phyloP scores from a whole-genome alignment of 53 echinoderm and acorn worm genomes.

The Zoroaster sp. region DNA sequence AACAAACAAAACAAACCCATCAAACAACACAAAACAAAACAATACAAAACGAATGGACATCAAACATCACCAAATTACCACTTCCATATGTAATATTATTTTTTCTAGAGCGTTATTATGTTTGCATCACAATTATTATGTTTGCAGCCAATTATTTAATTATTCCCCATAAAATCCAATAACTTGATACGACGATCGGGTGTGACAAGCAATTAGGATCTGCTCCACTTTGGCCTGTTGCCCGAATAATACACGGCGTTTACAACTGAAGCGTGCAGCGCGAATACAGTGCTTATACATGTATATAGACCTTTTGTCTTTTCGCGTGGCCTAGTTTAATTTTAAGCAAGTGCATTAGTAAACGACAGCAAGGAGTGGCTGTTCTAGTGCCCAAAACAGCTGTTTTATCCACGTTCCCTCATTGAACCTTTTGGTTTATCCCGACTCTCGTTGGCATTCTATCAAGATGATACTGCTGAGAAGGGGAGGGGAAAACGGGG shows the following conservation, averaged over 20 bases:
- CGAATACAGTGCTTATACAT: background rate
- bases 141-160: background rate
- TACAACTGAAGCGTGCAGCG: background rate
- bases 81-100: too few species aligned
- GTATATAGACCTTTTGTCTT: background rate
- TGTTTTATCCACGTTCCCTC: background rate
- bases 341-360: background rate
- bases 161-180: background rate
- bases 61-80: too few species aligned
- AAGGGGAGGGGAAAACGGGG: background rate
- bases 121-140: background rate
- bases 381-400: background rate
- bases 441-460: too few species aligned
- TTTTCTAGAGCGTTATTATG: too few species aligned
- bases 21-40: too few species aligned
- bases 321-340: background rate
- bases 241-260: background rate
- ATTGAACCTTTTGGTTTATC: background rate
- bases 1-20: too few species aligned
- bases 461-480: too few species aligned
- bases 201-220: background rate
- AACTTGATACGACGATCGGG: background rate
- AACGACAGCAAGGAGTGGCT: background rate
- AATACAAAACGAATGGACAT: too few species aligned
- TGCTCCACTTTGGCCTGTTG: background rate